phyloP scores from a whole-genome alignment of 2,888 invertebrate species.

The Holacanthella duospinosa region DNA sequence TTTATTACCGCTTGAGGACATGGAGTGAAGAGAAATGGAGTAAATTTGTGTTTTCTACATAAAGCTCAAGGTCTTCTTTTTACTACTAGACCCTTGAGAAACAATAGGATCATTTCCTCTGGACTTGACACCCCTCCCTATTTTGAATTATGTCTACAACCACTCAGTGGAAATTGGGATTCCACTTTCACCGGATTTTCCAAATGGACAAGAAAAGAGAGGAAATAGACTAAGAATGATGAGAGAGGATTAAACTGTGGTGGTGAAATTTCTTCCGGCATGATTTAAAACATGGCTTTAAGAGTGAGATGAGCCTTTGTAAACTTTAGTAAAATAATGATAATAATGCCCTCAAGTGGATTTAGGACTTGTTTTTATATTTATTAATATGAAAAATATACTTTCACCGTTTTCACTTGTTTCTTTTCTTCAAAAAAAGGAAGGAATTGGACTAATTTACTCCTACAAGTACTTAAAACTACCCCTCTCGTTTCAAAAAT shows the following conservation, averaged over 20 bases:
- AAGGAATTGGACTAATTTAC: too few relatives aligned
- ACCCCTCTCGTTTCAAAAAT: too few relatives aligned
- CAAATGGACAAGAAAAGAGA: neutral
- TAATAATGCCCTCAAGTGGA: neutral
- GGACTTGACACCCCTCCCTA: neutral
- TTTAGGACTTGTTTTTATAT: too few relatives aligned
- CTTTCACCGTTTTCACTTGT: too few relatives aligned
- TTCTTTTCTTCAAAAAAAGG: too few relatives aligned
- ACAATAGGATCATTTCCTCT: neutral
- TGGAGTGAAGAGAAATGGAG: neutral
- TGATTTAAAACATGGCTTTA: too few relatives aligned
- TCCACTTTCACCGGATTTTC: neutral
- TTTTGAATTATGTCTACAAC: neutral
- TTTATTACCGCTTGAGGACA: slow-evolving; percentile 1
- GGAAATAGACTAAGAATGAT: neutral
- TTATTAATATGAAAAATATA: too few relatives aligned
- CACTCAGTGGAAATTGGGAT: neutral
- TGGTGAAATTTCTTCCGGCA: too few relatives aligned
- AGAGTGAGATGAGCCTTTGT: too few relatives aligned
- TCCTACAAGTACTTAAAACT: too few relatives aligned
- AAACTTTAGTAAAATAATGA: neutral
- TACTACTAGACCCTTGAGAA: neutral
- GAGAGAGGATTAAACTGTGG: slow-evolving; percentile 1
- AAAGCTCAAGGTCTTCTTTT: neutral
- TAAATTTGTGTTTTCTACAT: neutral